phyloP scores from a whole-genome alignment of 2,888 invertebrate species.

The Pomacea canaliculata region DNA sequence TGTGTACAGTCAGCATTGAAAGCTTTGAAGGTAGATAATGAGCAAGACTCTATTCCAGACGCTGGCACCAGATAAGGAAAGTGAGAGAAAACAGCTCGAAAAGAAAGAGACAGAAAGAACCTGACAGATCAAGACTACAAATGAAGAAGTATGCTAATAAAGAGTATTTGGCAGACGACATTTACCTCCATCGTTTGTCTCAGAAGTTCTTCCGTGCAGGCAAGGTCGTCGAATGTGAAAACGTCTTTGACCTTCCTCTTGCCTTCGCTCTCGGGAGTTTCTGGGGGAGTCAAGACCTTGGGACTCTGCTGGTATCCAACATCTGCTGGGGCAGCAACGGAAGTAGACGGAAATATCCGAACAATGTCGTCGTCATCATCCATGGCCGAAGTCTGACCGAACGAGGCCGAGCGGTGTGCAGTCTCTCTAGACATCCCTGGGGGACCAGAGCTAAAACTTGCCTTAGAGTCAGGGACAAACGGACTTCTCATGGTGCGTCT shows the following conservation, averaged over 20 bases:
- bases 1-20: no score
- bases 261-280: slow-evolving; percentile 15
- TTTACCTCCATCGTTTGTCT: slow-evolving; percentile 10
- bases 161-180: no score
- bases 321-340: background rate
- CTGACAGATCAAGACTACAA: no score
- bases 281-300: slow-evolving; percentile 17
- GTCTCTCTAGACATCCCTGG: background rate
- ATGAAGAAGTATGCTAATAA: no score
- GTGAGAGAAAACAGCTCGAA: no score
- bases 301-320: slow-evolving; percentile 7
- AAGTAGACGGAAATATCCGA: slow-evolving; percentile 2
- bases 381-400: background rate
- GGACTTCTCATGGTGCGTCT: background rate
- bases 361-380: slow-evolving; percentile 14
- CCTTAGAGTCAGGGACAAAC: no score
- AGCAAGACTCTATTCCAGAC: no score
- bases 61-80: no score
- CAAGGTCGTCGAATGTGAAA: slow-evolving; percentile 17
- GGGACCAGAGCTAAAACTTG: no score
- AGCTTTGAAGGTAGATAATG: no score
- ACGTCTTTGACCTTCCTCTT: slow-evolving; percentile 11
- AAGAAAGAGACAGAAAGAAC: no score
- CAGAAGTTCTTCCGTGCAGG: slow-evolving; percentile 12
- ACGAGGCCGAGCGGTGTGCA: background rate